A percentile compares a stretch with the other conserved stretches of the same genome.
These are phyloP conservation scores for cattle (Bos taurus) DNA, from an alignment of 2,113 vertebrate species.

Conservation along the genomic window DNA sequence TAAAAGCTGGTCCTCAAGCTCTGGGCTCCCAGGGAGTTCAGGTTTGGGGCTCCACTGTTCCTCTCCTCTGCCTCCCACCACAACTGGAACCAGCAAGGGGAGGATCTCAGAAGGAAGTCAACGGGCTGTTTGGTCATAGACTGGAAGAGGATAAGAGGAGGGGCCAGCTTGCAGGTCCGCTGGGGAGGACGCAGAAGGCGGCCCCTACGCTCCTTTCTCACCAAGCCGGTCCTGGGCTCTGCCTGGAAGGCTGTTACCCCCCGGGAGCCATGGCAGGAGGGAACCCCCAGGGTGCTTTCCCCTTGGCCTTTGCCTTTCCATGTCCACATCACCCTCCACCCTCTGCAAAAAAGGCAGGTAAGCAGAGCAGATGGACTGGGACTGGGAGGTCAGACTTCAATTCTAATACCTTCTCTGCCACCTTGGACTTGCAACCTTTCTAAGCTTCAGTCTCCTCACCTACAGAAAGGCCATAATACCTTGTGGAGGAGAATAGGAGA, in stretches of 20 bases:
- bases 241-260: background rate
- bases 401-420: background rate
- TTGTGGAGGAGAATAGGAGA: background rate
- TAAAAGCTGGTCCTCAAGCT: background rate
- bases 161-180: background rate
- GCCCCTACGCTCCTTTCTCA: background rate
- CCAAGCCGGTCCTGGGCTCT: background rate
- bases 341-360: background rate
- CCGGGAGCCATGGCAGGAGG: background rate
- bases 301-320: background rate
- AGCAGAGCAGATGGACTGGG: background rate
- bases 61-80: background rate
- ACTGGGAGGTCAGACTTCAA: background rate
- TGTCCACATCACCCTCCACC: background rate
- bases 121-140: background rate
- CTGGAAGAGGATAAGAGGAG: background rate
- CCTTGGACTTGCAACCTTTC: background rate
- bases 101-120: background rate
- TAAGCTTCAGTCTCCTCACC: background rate
- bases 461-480: background rate
- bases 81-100: background rate
- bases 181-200: background rate
- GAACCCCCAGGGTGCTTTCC: background rate
- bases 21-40: background rate
- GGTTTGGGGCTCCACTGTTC: too few species aligned